Base-by-base conservation (phyloP, 2,888 invertebrate genomes). In the Campopleginae sp. region DNA sequence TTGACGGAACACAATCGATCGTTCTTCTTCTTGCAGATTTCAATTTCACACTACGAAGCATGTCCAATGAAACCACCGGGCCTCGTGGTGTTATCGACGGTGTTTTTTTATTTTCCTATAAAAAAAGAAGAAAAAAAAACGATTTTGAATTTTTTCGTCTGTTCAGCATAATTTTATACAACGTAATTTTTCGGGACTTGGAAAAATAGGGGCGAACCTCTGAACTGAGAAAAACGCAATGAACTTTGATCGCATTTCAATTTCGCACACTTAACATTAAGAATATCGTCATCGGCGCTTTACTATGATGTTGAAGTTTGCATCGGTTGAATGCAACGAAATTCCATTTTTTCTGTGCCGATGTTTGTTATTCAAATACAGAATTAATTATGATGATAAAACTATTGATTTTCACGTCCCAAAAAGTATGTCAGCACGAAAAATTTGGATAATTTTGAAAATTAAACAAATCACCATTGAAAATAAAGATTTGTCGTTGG, bases 41-140 rank as follows among this genome's bases (percentile, higher is more conserved):
- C 10, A 94, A 85, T 86, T 93, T 93, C 0, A 94, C 93, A 63
- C 91, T 93, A 0, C 91, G 90, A 33, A 94, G 77, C 93, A 93
- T 93, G 48, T 94, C 94, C 70, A 92, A 48, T 0, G 94, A 93
- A 63, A 94, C 90, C 4, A 90, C 88, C 0, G 93, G 93, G 23
- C 91, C 92, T 33, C 84, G 88, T 5, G 90, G 88, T 42, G 82
- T 87, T 70, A 88, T 86, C 51, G 88, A 46, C 4, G 84, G 86
- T 66, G 89, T 89, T 61, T 88, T 89, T 80, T 87, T 87, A 46
- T 89, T 90, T 23, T 91, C 91, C 92, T 92, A 65, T n/a, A n/a
- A n/a, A 78, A 86, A 42, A 63, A 46, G 51, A 51, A 5, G 31
- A 7, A 38, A 38, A 0, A 38, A 33, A 2, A 33, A 33, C 33